Percentiles rank a stretch among this genome's conserved stretches.
phyloP scores from a whole-genome alignment of 1,140 invertebrate genomes.

The Hyles vespertilio region DNA sequence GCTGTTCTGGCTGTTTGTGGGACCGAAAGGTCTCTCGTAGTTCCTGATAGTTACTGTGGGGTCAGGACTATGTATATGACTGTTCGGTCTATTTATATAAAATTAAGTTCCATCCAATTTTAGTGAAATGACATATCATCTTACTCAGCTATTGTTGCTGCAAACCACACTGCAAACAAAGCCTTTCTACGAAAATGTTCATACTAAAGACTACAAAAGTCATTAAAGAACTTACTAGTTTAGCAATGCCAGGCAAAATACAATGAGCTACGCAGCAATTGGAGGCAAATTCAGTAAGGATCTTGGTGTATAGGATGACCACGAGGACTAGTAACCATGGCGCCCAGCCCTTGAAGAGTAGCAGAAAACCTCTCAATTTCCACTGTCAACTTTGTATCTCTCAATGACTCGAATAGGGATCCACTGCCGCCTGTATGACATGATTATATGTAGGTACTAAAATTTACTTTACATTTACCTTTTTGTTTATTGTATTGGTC shows the following conservation, averaged over 20 bases:
- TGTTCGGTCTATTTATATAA: too few relatives aligned
- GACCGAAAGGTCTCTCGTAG: too few relatives aligned
- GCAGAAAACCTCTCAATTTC: conserved; percentile 44
- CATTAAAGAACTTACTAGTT: conserved; percentile 73
- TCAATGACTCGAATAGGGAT: conserved; percentile 38
- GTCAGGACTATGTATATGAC: too few relatives aligned
- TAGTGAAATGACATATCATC: too few relatives aligned
- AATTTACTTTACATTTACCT: too few relatives aligned
- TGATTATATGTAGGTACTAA: not conserved
- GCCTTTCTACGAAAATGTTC: not conserved
- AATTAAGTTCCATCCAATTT: too few relatives aligned
- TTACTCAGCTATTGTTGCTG: too few relatives aligned
- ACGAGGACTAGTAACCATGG: conserved; percentile 43
- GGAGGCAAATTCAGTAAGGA: conserved; percentile 79
- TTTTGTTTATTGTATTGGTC: too few relatives aligned
- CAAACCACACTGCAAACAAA: too few relatives aligned
- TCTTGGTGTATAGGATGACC: conserved; percentile 54
- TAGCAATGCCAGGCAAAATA: conserved; percentile 77
- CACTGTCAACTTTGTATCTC: conserved; percentile 35
- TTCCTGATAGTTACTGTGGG: too few relatives aligned
- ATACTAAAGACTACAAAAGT: not conserved
- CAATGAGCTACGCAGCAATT: conserved; percentile 79
- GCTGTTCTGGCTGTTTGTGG: too few relatives aligned
- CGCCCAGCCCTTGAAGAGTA: conserved; percentile 29
- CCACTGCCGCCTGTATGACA: conserved; percentile 32